Evolutionary conservation across 2,113 vertebrate genomes (phyloP).

Genomic region (Actenoides hombroni): DNA sequence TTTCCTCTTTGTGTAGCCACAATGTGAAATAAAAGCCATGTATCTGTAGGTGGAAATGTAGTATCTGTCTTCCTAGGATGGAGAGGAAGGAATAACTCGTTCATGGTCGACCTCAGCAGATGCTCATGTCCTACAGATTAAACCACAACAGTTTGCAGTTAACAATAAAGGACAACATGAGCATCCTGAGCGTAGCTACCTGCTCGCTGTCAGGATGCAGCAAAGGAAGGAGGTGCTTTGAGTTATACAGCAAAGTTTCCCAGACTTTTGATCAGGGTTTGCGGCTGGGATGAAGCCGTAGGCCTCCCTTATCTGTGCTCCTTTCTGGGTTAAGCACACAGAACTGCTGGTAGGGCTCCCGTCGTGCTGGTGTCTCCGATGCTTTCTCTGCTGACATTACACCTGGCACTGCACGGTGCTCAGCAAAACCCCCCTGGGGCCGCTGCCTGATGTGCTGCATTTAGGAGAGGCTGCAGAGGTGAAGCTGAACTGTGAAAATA

Average conservation of each 20-base stretch:
- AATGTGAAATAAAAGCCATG: background rate
- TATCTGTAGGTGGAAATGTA: background rate
- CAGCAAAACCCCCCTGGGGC: accelerated
- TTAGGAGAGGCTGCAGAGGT: background rate
- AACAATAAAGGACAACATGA: background rate
- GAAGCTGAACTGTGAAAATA: background rate
- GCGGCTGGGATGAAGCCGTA: background rate
- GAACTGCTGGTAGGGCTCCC: background rate
- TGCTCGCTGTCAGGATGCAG: accelerated
- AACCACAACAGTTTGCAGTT: background rate
- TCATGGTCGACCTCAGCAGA: background rate
- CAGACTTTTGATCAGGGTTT: background rate
- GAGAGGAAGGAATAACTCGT: background rate
- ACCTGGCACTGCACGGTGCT: accelerated
- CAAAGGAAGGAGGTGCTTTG: background rate
- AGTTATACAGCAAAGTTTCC: background rate
- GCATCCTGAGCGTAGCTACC: background rate
- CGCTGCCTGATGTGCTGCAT: background rate
- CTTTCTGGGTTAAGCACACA: background rate
- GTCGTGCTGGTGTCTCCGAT: accelerated
- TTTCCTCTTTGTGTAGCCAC: background rate
- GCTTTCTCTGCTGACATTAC: background rate
- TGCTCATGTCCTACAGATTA: background rate
- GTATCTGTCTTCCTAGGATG: background rate
- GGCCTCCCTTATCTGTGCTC: accelerated